Evolutionary conservation across 2,888 invertebrate species (phyloP).

Genomic region (Nezara viridula): DNA sequence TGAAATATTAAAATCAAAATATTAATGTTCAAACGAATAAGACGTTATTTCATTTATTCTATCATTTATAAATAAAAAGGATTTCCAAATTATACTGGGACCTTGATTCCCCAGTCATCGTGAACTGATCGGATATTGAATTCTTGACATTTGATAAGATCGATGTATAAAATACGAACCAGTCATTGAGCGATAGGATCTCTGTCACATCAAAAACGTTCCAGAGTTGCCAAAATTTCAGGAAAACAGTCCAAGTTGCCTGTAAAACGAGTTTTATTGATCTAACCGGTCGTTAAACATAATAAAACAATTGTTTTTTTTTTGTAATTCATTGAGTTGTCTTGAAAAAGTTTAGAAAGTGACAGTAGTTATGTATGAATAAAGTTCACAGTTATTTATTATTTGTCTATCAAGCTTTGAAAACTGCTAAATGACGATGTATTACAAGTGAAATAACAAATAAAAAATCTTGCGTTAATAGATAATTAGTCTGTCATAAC

Average conservation of each 20-base stretch:
- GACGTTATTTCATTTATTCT: too few species aligned
- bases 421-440: too few species aligned
- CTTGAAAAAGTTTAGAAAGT: neutral
- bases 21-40: too few species aligned
- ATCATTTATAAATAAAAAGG: too few species aligned
- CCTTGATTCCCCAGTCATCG: neutral
- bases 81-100: neutral
- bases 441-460: too few species aligned
- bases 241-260: neutral
- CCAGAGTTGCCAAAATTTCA: neutral
- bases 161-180: neutral
- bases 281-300: neutral
- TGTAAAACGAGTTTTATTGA: neutral
- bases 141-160: slow-evolving; percentile 34
- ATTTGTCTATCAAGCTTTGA: too few species aligned
- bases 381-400: too few species aligned
- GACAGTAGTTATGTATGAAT: neutral
- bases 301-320: neutral
- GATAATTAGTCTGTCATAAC: too few species aligned
- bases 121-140: neutral
- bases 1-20: too few species aligned
- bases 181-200: slow-evolving; percentile 3
- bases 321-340: neutral
- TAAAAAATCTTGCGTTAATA: too few species aligned
- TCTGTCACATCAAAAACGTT: neutral